Evolutionary conservation across 2,113 vertebrate species (phyloP).

Genomic region (Hypocryptadius cinnamomeus): DNA sequence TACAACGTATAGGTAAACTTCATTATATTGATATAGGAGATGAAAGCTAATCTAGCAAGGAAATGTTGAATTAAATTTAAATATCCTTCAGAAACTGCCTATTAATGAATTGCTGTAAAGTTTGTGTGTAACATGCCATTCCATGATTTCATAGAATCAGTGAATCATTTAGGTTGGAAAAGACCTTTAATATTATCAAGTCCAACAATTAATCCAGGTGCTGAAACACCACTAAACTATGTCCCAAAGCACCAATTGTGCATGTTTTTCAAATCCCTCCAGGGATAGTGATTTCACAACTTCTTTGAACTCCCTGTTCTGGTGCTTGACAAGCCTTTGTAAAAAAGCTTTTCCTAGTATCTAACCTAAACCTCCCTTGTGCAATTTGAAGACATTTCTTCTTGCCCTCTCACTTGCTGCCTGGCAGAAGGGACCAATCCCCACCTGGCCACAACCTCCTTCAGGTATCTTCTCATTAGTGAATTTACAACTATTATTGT

Average conservation of each 20-base stretch:
- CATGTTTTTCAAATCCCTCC: accelerated
- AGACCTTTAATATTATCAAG: not conserved
- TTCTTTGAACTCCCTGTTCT: not conserved
- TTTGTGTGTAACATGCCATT: not conserved
- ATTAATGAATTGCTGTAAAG: not conserved
- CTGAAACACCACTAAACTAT: not conserved
- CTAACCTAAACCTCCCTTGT: not conserved
- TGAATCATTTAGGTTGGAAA: not conserved
- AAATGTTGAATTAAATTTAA: not conserved
- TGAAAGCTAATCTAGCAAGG: not conserved
- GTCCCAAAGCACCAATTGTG: not conserved
- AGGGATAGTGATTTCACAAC: not conserved
- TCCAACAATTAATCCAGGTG: not conserved
- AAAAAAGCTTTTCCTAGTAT: not conserved
- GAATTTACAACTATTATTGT: not conserved
- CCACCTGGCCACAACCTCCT: not conserved
- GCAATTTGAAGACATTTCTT: not conserved
- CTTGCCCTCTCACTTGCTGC: not conserved
- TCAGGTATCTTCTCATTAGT: not conserved
- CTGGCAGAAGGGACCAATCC: not conserved
- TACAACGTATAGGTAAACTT: not conserved
- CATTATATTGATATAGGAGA: not conserved
- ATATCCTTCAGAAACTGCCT: not conserved
- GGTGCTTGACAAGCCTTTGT: accelerated
- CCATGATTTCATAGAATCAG: not conserved